A percentile compares a stretch with the other conserved stretches of the same genome.
These are phyloP conservation scores for Tenebrio molitor DNA, from an alignment of 1,140 invertebrate genomes.

Conservation along the genomic window DNA sequence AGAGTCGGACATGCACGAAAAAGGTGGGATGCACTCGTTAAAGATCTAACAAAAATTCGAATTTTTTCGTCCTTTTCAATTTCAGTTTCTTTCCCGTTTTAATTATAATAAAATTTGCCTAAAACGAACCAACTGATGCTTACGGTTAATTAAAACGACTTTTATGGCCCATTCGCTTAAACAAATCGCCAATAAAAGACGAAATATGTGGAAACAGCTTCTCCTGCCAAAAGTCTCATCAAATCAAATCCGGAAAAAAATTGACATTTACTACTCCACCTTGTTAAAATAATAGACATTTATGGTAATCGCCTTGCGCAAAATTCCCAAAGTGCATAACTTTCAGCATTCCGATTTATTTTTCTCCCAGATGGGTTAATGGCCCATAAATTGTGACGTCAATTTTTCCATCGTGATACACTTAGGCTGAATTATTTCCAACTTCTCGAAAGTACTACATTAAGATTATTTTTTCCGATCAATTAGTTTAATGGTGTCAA, in stretches of 20 bases:
- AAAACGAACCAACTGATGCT: constrained; percentile 1
- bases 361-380: background rate
- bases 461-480: constrained; percentile 26
- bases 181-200: constrained; percentile 20
- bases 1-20: background rate
- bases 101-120: constrained; percentile 15
- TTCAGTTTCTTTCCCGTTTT: constrained; percentile 1
- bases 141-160: constrained; percentile 33
- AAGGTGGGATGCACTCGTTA: too few species aligned
- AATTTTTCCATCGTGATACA: background rate
- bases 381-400: background rate
- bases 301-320: background rate
- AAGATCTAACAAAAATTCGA: too few species aligned
- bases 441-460: constrained; percentile 8
- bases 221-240: constrained; percentile 6
- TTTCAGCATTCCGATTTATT: background rate
- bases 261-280: background rate
- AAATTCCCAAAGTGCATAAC: background rate
- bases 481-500: constrained; percentile 29
- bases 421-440: background rate
- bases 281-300: too few species aligned
- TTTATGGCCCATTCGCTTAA: constrained; percentile 24
- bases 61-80: background rate
- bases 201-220: constrained; percentile 17
- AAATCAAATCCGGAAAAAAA: constrained; percentile 16